Base-by-base conservation (phyloP, 1,140 invertebrate species). In the Drosophila kepulauana region DNA sequence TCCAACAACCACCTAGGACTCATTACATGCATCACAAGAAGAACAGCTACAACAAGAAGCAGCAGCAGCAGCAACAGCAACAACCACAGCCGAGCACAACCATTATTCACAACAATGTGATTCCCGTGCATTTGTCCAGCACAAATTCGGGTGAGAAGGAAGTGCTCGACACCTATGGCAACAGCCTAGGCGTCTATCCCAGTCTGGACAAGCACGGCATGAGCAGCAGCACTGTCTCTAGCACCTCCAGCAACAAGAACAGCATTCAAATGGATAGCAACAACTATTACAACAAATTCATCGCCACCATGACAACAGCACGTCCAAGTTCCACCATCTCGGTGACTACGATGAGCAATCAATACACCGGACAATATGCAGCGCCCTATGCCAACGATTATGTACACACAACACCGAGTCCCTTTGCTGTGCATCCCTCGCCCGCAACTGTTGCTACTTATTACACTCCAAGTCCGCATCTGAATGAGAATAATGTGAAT, bases 31-130 rank as follows among this genome's bases (percentile, higher is more conserved):
- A 86, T n/a, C 72, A 71, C 58, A 77, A 82, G 16, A 86, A 81
- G 15, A 1, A 25, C 52, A 1, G 46, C 0, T 48, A 75, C 20
- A 89, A 58, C 52, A 88, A 88, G n/a, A 77, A 77, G 46, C 51
- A 48, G 16, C 64, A 35, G 33, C 33, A 35, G 8, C 35, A 38
- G 10, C 35, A 38, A 10, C 35, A 38, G 30, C 30, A 33, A 10
- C 35, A 25, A 25, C 51, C 10, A 10, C 35, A 38, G 35, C 82
- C 91, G 0, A 71, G 66, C 15, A 91, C 88, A 0, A 91, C 91
- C 5, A 92, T 92, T n/a, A 92, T 92, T 4, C 91, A 92, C 75
- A 92, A 92, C 51, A 92, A 92, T 59, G 87, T 92, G 6, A 91
- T 92, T 30, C 91, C 91, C 0, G 82, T 91, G 0, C 88, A 91